Evolutionary conservation across 2,888 invertebrate species (phyloP), one percentile per base, ranked within the genome.

Genomic region (Meta bourneti): DNA sequence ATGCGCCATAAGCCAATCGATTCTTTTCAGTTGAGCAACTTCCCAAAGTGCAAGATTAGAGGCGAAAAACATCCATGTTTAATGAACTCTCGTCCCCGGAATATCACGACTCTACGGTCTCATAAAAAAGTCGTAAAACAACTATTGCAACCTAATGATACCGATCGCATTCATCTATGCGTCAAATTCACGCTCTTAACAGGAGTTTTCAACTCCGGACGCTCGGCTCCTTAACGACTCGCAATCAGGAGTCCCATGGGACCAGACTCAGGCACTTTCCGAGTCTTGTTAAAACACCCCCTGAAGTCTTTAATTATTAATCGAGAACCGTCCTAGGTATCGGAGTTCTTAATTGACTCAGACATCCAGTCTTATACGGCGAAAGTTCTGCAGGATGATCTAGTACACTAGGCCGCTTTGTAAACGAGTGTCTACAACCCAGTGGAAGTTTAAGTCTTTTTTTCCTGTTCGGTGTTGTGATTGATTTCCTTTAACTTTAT

Each of bases 241-340:
- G 51, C 79, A 70, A 79, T 79, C 79, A 79, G 54, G 72, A 49
- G 49, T 78, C 87, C 78, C 72, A n/a, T n/a, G 87, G 70, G 78
- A 87, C 69, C 51, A 70, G 78, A 72, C 54, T n/a, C 52, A 48
- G 79, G 52, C 54, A 61, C 52, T 84, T 75, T 84, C 34, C 75
- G 61, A 51, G 77, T 86, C 79, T 87, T 87, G 79, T 87, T 87
- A 87, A 71, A 87, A 71, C 19, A 87, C 51, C 52, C 79, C 87
- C 71, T 79, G 69, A 71, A 79, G 87, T 79, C 87, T 87, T 87
- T 87, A 87, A 87, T 87, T 87, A 87, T 87, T 87, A 79, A 87
- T 87, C 52, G 79, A 71, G 34, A 87, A 80, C 79, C 79, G 70
- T 80, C n/a, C 20, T 34, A 87, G 71, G 79, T 61, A 80, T 72